A percentile compares a stretch with the other conserved stretches of the same genome.
phyloP scores from a whole-genome alignment of 2,797 vertebrate genomes.

The Paguma larvata region DNA sequence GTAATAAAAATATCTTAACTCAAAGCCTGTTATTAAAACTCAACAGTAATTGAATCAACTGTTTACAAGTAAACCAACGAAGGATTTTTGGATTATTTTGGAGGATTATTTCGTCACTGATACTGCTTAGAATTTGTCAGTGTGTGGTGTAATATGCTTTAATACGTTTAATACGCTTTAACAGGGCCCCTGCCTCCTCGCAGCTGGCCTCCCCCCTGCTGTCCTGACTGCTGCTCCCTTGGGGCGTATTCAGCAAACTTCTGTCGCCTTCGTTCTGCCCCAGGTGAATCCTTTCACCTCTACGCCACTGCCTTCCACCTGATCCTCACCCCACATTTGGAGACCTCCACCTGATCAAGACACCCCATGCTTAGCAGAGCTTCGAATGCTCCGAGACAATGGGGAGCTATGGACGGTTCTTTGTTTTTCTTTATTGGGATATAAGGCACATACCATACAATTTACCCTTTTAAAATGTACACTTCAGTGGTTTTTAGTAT shows the following conservation, averaged over 20 bases:
- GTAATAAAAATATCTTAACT: conserved; percentile 2
- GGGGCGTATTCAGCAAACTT: not conserved
- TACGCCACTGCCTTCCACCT: not conserved
- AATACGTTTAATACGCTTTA: too few species aligned
- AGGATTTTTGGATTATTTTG: not conserved
- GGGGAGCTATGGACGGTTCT: not conserved
- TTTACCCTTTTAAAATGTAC: not conserved
- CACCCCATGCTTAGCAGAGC: not conserved
- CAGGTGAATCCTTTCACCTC: not conserved
- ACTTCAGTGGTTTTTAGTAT: not conserved
- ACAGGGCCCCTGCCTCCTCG: not conserved
- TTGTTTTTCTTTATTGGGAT: not conserved
- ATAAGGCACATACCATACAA: not conserved
- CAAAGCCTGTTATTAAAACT: not conserved
- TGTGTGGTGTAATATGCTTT: not conserved
- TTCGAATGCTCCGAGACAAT: not conserved
- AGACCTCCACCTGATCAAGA: not conserved
- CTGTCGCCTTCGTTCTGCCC: not conserved
- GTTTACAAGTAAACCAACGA: not conserved
- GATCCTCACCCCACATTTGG: not conserved
- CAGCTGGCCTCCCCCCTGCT: not conserved
- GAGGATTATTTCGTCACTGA: not conserved
- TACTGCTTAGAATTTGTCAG: not conserved
- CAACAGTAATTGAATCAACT: not conserved
- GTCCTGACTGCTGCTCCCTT: not conserved